Percentiles rank a stretch among this genome's conserved stretches.
Conservation (phyloP, 2,113 vertebrate species). For the Phocoena sinus region DNA sequence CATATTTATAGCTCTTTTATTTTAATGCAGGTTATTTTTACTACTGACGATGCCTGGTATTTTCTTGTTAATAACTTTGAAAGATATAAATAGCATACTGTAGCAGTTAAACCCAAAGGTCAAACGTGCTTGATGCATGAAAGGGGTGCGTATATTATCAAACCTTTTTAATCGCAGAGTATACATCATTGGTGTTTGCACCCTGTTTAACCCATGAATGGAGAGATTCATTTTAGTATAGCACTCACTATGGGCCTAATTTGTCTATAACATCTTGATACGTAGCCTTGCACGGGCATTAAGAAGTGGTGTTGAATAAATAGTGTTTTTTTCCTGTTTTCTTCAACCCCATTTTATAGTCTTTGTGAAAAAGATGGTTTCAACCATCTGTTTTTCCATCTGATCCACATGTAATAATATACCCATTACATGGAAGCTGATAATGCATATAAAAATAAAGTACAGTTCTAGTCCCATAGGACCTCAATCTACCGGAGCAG, state of each 20-base stretch:
- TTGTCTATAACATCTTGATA: neutral
- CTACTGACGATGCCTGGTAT: conserved; percentile 28
- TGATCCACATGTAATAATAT: neutral
- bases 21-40: conserved; percentile 65
- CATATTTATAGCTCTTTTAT: conserved; percentile 68
- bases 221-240: neutral
- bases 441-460: neutral
- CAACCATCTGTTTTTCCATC: neutral
- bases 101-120: conserved; percentile 48
- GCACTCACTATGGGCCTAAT: neutral
- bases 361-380: neutral
- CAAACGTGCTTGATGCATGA: conserved; percentile 35
- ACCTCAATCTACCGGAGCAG: neutral
- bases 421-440: neutral
- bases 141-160: neutral
- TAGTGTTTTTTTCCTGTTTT: neutral
- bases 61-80: conserved; percentile 55
- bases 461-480: neutral
- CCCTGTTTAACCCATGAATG: neutral
- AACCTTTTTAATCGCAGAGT: neutral
- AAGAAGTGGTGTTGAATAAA: neutral
- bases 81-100: conserved; percentile 55
- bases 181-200: neutral
- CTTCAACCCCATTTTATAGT: neutral
- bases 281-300: neutral